phyloP scores from a whole-genome alignment of 2,113 vertebrate species.

The Equus quagga region DNA sequence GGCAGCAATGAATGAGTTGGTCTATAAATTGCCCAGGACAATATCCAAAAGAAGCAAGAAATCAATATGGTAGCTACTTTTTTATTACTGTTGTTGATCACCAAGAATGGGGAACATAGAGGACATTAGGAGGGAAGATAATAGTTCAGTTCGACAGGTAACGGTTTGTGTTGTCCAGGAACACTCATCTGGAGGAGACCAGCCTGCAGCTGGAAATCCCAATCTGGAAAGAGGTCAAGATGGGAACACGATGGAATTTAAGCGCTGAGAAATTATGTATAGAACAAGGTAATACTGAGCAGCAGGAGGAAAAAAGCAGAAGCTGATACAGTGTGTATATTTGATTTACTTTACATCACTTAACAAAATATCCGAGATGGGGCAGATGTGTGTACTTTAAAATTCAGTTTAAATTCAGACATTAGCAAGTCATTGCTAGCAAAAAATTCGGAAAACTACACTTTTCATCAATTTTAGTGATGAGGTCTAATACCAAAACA shows the following conservation, averaged over 20 bases:
- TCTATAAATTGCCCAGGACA: not conserved
- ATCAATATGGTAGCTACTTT: not conserved
- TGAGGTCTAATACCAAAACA: constrained; percentile 34
- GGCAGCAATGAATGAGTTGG: not conserved
- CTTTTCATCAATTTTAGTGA: constrained; percentile 30
- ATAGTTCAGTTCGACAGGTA: not conserved
- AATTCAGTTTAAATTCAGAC: constrained; percentile 47
- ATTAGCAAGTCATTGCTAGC: not conserved
- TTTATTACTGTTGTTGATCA: not conserved
- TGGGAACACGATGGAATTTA: not conserved
- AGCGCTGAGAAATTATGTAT: not conserved
- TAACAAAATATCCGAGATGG: not conserved
- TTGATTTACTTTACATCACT: not conserved
- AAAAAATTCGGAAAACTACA: constrained; percentile 51
- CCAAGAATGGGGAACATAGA: not conserved
- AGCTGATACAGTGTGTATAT: not conserved
- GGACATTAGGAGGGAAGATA: not conserved
- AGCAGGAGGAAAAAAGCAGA: not conserved
- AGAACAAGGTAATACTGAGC: not conserved
- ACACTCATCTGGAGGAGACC: not conserved
- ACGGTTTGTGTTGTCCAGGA: not conserved
- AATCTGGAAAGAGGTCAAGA: not conserved
- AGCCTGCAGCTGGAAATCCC: not conserved
- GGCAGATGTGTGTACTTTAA: not conserved
- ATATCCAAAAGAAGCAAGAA: not conserved